Evolutionary conservation across 2,888 invertebrate species (phyloP), one percentile per base, ranked within the genome.

Genomic region (Cistogaster globosa): DNA sequence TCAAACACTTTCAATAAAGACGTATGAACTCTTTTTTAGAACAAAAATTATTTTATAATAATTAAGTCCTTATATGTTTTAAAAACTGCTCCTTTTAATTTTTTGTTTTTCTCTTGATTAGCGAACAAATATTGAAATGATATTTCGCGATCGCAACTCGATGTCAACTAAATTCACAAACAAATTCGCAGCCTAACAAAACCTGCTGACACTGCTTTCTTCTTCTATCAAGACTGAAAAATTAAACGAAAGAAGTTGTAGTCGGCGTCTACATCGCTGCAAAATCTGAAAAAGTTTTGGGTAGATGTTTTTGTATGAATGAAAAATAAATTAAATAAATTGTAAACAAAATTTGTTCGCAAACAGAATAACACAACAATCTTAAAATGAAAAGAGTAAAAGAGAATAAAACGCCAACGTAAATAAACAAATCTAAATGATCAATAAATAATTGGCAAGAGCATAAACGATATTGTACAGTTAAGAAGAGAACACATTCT

Each of bases 131-230:
- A 78, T 48, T 71, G 3, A 51, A 65, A 82, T 84, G 84, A 87
- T 85, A 85, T 82, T 85, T 85, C 86, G 79, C 88, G 90, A 89
- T 89, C 90, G 90, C 90, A 90, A 88, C 84, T 89, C 88, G 88
- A 86, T 88, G 88, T 88, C 88, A 89, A 91, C 90, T 91, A 90
- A 91, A 88, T 89, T 89, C 87, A 88, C 87, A 87, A 88, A 88
- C 87, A 87, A 88, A 88, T 88, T 88, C 87, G 88, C 88, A 87
- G 77, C 84, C 88, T 88, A 89, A 89, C 87, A 88, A 89, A 89
- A 89, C 88, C 87, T 85, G 85, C 82, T 84, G 84, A 84, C 84
- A 80, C 26, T 84, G 84, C 76, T 85, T 84, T 80, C 77, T 78
- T 72, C 69, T 74, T 69, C 78, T 69, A 71, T 60, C 65, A 51